phyloP scores from a whole-genome alignment of 2,797 vertebrate genomes.

The Gallirallus australis region DNA sequence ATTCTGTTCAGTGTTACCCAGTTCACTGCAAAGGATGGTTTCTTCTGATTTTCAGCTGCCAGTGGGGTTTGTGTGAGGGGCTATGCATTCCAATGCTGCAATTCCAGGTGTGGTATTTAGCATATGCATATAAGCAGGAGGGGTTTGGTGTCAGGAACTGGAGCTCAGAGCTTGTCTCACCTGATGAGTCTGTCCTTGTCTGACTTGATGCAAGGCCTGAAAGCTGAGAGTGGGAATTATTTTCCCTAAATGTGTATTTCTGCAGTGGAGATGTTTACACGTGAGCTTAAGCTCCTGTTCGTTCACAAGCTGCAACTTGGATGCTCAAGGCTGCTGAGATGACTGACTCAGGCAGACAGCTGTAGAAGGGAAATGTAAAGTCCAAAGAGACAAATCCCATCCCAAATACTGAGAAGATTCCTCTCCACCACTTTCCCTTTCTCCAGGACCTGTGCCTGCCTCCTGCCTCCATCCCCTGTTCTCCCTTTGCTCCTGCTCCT shows the following conservation, averaged over 20 bases:
- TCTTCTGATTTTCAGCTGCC: neutral
- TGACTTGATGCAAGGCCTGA: neutral
- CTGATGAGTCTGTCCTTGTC: neutral
- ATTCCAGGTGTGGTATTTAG: neutral
- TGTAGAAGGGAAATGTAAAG: neutral
- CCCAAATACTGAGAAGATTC: neutral
- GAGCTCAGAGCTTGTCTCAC: neutral
- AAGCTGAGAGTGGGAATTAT: neutral
- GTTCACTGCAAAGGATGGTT: neutral
- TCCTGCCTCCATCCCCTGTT: neutral
- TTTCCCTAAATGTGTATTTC: neutral
- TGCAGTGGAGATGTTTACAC: neutral
- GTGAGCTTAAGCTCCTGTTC: neutral
- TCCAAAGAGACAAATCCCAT: neutral
- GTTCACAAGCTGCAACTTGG: neutral
- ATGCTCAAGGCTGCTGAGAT: neutral
- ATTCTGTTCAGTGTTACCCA: neutral
- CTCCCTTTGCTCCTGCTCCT: neutral
- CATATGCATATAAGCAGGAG: neutral
- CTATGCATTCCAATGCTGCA: neutral
- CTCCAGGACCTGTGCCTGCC: neutral
- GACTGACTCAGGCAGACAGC: neutral
- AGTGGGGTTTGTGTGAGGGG: neutral
- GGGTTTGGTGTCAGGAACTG: neutral
- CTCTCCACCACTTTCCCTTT: neutral